Base-by-base conservation (phyloP, 2,888 invertebrate species). In the Metopia argyrocephala region DNA sequence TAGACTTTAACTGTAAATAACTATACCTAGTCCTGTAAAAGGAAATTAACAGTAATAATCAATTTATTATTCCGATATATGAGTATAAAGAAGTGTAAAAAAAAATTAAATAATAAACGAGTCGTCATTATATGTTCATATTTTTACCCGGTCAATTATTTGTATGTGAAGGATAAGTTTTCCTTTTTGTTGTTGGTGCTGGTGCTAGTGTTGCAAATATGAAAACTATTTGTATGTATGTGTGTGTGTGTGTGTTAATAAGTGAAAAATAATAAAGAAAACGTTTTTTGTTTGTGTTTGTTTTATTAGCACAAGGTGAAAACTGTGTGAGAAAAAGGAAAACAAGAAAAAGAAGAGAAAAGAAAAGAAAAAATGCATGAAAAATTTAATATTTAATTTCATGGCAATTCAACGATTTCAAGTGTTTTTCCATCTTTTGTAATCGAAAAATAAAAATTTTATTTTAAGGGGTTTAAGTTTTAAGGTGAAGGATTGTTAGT, bases 271-370 rank as follows among this genome's bases (percentile, higher is more conserved):
- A n/a, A n/a, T n/a, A n/a, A 31, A 12, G 31, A 31, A 1, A 2
- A 12, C 12, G 31, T 1, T 9, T 38, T 9, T 31, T 38, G 38
- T 38, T 12, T 3, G 38, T 38, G 38, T 38, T 59, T n/a, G 31
- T 31, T 65, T 78, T 76, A 70, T 69, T 74, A 46, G 69, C 68
- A 74, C 68, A 66, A 79, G 79, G 66, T 82, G 79, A 82, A 79
- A 50, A 68, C 54, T 65, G 56, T n/a, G 23, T 25, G 12, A 38
- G 50, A 23, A 61, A 38, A 18, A 62, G 48, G 28, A 66, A 52
- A 52, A 81, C n/a, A n/a, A n/a, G n/a, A 25, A 66, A 64, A n/a
- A 31, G 5, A 20, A 50, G 5, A 21, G 45, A 59, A 25, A 70
- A 64, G 12, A 48, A 3, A n/a, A 50, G 5, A 27, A 56, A 65